Percentiles rank a stretch among this genome's conserved stretches.
These are phyloP conservation scores for Leptosomus discolor DNA, from an alignment of 2,113 vertebrate species.

Conservation along the genomic window DNA sequence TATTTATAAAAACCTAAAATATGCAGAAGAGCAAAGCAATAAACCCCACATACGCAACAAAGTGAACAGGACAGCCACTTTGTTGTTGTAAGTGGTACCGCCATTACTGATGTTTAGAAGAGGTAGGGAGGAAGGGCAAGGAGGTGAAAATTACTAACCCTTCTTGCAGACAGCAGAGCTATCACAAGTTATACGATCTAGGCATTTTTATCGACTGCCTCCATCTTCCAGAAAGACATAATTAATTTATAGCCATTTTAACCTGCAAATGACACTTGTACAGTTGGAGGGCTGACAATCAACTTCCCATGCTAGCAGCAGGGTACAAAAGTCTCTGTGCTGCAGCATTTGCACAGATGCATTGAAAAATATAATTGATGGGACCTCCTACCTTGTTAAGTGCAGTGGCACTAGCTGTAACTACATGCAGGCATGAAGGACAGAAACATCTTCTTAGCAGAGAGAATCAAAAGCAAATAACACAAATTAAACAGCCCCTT, in stretches of 20 bases:
- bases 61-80: not conserved
- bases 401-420: not conserved
- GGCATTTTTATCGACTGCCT: not conserved
- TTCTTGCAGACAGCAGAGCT: not conserved
- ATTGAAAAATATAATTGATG: not conserved
- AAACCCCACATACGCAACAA: accelerated
- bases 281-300: constrained; percentile 20
- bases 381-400: constrained; percentile 28
- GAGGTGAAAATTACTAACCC: not conserved
- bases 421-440: not conserved
- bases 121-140: not conserved
- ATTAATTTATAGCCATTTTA: constrained; percentile 49
- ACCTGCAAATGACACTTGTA: not conserved
- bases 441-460: not conserved
- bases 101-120: not conserved
- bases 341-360: not conserved
- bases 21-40: not conserved
- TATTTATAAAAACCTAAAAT: not conserved
- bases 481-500: not conserved
- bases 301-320: not conserved
- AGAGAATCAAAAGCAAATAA: not conserved
- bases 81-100: not conserved
- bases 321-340: not conserved
- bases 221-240: not conserved
- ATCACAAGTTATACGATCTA: not conserved